A percentile compares a stretch with the other conserved stretches of the same genome.
Evolutionary conservation across 2,888 invertebrate genomes (phyloP).

Genomic region (Eudasyphora cyanicolor): DNA sequence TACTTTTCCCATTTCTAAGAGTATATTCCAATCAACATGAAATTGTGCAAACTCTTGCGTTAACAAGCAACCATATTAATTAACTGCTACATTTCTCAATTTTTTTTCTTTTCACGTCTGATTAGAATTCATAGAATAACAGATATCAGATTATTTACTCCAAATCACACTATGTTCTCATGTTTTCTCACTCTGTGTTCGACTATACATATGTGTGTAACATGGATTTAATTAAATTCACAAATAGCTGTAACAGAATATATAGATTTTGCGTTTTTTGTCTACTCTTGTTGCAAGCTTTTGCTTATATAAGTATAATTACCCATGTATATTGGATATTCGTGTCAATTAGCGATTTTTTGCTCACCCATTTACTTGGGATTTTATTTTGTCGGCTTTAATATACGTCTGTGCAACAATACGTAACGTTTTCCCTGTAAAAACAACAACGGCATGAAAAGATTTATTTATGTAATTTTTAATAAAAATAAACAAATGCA

Average conservation of each 20-base stretch:
- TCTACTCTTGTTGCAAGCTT: not conserved
- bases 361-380: not conserved
- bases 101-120: not conserved
- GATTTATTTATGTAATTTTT: slow-evolving; percentile 49
- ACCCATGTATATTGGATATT: slow-evolving; percentile 23
- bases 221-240: slow-evolving; percentile 54
- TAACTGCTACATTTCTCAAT: slow-evolving; percentile 18
- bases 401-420: not conserved
- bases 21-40: not conserved
- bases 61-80: slow-evolving; percentile 10
- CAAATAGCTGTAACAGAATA: not conserved
- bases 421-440: not conserved
- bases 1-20: not conserved
- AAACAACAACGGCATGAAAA: slow-evolving; percentile 20
- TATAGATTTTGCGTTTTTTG: not conserved
- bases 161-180: not conserved
- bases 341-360: slow-evolving; percentile 44
- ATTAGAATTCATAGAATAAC: slow-evolving; percentile 6
- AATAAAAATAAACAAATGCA: slow-evolving; percentile 5
- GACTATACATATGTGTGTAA: not conserved
- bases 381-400: not conserved
- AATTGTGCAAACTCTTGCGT: not conserved
- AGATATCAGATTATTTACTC: not conserved
- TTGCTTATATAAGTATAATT: not conserved
- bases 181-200: no score